phyloP scores from a whole-genome alignment of 2,888 invertebrate genomes.

The Chymomyza amoena region DNA sequence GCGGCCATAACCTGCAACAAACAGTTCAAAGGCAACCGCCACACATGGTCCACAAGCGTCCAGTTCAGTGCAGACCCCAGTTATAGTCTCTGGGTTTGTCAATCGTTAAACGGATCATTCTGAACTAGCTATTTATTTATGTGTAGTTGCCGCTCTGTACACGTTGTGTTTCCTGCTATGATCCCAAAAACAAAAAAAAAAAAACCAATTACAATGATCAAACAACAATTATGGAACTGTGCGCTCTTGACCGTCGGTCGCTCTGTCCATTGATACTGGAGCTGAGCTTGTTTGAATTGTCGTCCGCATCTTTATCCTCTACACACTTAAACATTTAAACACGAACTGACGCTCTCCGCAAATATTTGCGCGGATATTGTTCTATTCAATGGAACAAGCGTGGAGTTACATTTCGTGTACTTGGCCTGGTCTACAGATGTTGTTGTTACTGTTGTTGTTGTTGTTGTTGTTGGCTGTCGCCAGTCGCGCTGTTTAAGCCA shows the following conservation, averaged over 20 bases:
- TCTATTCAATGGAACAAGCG: conserved; percentile 52
- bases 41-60: conserved; percentile 13
- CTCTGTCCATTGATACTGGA: background rate
- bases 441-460: background rate
- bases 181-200: conserved; percentile 22
- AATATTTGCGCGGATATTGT: conserved; percentile 74
- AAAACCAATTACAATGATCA: conserved; percentile 73
- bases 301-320: background rate
- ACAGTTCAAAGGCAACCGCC: conserved; percentile 34
- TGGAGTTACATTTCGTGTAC: background rate
- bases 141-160: conserved; percentile 9
- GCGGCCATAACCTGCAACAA: conserved; percentile 29
- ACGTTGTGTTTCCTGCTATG: conserved; percentile 61
- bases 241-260: conserved; percentile 46
- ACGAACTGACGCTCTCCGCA: conserved; percentile 59
- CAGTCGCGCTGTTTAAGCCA: conserved; percentile 34
- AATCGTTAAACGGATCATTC: conserved; percentile 67
- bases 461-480: background rate
- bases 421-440: background rate
- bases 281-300: conserved; percentile 18
- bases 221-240: conserved; percentile 68
- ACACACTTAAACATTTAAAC: conserved; percentile 56
- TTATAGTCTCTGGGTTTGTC: conserved; percentile 51
- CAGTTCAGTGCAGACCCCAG: background rate
- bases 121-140: background rate